Evolutionary conservation across 2,113 vertebrate species (phyloP).

Genomic region (Sorex araneus): DNA sequence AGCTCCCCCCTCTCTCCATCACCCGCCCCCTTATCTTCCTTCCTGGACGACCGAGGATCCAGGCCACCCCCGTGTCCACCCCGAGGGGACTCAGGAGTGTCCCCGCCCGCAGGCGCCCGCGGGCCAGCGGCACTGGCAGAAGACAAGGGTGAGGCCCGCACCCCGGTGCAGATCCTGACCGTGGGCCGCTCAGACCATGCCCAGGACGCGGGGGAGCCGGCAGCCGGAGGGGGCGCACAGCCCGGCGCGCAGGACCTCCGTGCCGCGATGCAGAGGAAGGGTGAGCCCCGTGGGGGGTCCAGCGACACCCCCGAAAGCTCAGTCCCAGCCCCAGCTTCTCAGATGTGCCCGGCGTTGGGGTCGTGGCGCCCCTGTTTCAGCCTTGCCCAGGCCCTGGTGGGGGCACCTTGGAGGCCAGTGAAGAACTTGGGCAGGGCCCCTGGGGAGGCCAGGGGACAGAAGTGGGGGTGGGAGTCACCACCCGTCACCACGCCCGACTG

Average conservation of each 20-base stretch:
- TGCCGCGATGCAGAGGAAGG: slow-evolving; percentile 98
- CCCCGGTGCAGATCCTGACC: slow-evolving; percentile 90
- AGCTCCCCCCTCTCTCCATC: background rate
- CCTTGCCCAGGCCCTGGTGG: background rate
- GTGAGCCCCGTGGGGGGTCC: slow-evolving; percentile 86
- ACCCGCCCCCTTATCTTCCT: background rate
- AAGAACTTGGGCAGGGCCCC: background rate
- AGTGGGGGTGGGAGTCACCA: background rate
- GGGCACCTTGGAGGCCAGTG: background rate
- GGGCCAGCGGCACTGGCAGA: slow-evolving; percentile 90
- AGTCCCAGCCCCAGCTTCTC: slow-evolving; percentile 57
- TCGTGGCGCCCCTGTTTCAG: background rate
- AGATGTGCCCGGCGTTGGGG: background rate
- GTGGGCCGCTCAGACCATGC: slow-evolving; percentile 80
- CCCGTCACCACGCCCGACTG: background rate
- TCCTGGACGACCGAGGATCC: slow-evolving; percentile 41
- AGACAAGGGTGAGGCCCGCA: slow-evolving; percentile 91
- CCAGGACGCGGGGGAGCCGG: slow-evolving; percentile 87
- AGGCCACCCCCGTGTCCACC: background rate
- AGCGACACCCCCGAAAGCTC: slow-evolving; percentile 64
- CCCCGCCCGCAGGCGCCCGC: slow-evolving; percentile 91
- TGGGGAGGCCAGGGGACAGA: background rate
- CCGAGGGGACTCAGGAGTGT: slow-evolving; percentile 69
- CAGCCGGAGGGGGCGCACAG: slow-evolving; percentile 90
- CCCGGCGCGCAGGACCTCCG: slow-evolving; percentile 96